Conservation (phyloP, 2,888 invertebrate genomes). For the Lomographa bimaculata region DNA sequence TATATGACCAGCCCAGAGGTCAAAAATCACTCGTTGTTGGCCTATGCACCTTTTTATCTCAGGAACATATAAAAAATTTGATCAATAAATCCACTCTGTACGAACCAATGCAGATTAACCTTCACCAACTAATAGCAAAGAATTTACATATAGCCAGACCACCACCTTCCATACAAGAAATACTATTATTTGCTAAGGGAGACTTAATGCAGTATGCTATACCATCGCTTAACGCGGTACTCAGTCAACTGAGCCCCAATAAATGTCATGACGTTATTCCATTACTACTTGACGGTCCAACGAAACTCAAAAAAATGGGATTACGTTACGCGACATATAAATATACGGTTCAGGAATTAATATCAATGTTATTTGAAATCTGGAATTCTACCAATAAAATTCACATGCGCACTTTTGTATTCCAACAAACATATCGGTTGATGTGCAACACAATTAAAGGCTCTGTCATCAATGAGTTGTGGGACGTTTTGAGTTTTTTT, state of each 20-base stretch:
- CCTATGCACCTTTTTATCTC: conserved; percentile 48
- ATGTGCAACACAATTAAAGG: conserved; percentile 42
- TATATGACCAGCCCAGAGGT: conserved; percentile 39
- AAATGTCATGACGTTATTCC: conserved; percentile 41
- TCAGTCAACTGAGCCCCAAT: conserved; percentile 46
- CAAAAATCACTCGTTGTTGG: conserved; percentile 48
- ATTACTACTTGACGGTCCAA: conserved; percentile 47
- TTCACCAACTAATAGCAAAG: conserved; percentile 58
- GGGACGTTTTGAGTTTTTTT: conserved; percentile 46
- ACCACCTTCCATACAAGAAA: conserved; percentile 42
- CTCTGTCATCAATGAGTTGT: conserved; percentile 37
- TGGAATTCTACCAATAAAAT: conserved; percentile 52
- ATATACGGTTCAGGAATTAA: conserved; percentile 42
- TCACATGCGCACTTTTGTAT: conserved; percentile 48
- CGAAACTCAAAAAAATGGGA: conserved; percentile 56
- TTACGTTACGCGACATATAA: conserved; percentile 47
- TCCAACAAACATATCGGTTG: conserved; percentile 42
- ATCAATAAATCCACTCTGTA: too few species aligned
- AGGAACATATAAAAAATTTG: conserved; percentile 42
- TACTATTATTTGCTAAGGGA: conserved; percentile 59
- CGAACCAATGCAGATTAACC: too few species aligned
- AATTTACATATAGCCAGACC: conserved; percentile 60
- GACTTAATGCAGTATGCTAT: conserved; percentile 63
- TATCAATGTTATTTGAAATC: conserved; percentile 39
- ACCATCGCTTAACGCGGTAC: conserved; percentile 55